Base-by-base conservation (phyloP, 2,888 invertebrate genomes). In the Ariolimax columbianus region DNA sequence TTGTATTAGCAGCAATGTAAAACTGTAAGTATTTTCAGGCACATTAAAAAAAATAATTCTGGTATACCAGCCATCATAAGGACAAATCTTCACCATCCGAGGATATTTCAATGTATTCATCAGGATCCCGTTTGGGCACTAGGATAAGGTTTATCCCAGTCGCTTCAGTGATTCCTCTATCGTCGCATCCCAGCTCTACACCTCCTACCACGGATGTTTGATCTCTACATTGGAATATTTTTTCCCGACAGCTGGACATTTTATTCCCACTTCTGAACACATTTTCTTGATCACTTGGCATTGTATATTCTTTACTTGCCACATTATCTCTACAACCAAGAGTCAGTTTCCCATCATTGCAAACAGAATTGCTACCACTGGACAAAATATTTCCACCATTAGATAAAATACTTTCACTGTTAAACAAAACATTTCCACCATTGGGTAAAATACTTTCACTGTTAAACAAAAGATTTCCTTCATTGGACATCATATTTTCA, bases 81-180 rank as follows among this genome's bases (percentile, higher is more conserved):
- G 14, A n/a, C 30, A 43, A 23, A 55, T 55, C 55, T 30, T 75
- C 73, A 75, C 30, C 47, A 47, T 75, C 73, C 30, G 73, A 75
- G 47, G 47, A 75, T 47, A 75, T 47, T 47, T 75, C 73, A 30
- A 75, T 75, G n/a, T 30, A 75, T 0, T 43, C 47, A 17, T 17
- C 30, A 19, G 47, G 43, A 0, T 75, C n/a, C 2, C 23, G 0
- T 30, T 47, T 36, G 0, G 73, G n/a, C 11, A 30, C 1, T 11
- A 75, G 0, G 30, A 19, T 47, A 14, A 47, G 43, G n/a, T 75
- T 47, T 30, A 75, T 47, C 43, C 30, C 23, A 30, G 73, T 19
- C 3, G 43, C 47, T 47, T 75, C 73, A 11, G 26, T 30, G 17
- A 40, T 38, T 38, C 23, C 3, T 23, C 30, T 47, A 33, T n/a